Conservation (phyloP, 1,140 invertebrate genomes). For the Muscidifurax raptorellus region DNA sequence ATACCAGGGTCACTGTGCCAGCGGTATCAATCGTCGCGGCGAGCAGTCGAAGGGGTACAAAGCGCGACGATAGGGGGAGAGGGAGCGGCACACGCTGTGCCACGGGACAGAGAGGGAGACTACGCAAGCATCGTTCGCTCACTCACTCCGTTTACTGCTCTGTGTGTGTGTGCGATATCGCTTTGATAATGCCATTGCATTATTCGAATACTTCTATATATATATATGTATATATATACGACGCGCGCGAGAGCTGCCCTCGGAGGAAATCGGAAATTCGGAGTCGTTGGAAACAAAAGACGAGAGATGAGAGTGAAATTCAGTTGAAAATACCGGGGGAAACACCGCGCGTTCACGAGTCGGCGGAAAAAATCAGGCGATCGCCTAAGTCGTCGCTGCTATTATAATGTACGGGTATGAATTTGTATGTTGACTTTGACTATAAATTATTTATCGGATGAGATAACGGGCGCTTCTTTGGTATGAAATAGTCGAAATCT, state of each 20-base stretch:
- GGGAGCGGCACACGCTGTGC: slow-evolving; percentile 32
- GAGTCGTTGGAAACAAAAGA: background rate
- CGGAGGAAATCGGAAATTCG: slow-evolving; percentile 1
- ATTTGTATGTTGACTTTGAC: too few relatives aligned
- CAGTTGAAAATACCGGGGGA: too few relatives aligned
- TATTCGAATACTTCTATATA: slow-evolving; percentile 16
- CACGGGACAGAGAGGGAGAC: background rate
- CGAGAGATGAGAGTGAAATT: too few relatives aligned
- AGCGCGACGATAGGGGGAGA: background rate
- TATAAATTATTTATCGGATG: too few relatives aligned
- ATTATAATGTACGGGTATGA: too few relatives aligned
- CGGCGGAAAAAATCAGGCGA: background rate
- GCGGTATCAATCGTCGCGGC: slow-evolving; percentile 43
- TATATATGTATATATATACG: too few relatives aligned
- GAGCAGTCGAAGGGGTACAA: slow-evolving; percentile 15
- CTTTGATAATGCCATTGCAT: slow-evolving; percentile 56
- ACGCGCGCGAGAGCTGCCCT: too few relatives aligned
- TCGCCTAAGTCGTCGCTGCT: too few relatives aligned
- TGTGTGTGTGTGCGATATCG: slow-evolving; percentile 43
- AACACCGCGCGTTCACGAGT: background rate
- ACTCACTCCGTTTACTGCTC: background rate
- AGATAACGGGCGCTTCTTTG: too few relatives aligned
- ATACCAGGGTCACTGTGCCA: slow-evolving; percentile 65
- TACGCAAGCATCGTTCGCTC: background rate
- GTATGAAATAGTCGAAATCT: too few relatives aligned